Conservation (phyloP, 2,113 vertebrate genomes). For the Clupea harengus region DNA sequence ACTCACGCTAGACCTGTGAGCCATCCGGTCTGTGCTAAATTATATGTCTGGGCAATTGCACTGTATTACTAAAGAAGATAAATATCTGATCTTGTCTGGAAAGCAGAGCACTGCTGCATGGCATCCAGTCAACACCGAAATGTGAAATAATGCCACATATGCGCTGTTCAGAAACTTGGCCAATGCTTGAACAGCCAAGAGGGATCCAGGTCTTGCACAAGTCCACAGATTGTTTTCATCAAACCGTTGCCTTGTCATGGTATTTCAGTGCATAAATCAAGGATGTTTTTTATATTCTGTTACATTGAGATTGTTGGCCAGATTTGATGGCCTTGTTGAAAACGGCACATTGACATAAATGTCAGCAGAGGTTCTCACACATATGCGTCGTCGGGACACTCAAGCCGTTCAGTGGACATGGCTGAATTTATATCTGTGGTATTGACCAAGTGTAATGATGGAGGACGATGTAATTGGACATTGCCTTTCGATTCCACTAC, state of each 20-base stretch:
- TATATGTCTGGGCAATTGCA: slow-evolving; percentile 30
- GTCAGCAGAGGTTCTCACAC: background rate
- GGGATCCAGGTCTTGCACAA: slow-evolving; percentile 42
- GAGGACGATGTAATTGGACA: background rate
- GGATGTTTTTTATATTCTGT: slow-evolving; percentile 48
- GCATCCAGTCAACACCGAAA: background rate
- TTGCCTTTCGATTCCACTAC: background rate
- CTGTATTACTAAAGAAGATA: slow-evolving; percentile 24
- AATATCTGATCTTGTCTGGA: slow-evolving; percentile 37
- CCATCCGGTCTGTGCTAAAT: slow-evolving; percentile 19
- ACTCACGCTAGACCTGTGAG: background rate
- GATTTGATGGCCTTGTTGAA: slow-evolving; percentile 3
- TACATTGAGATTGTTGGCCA: slow-evolving; percentile 27
- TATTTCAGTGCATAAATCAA: slow-evolving; percentile 14
- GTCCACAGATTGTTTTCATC: slow-evolving; percentile 53
- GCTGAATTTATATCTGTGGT: background rate
- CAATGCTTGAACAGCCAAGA: slow-evolving; percentile 27
- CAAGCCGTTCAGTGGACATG: background rate
- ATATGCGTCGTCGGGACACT: background rate
- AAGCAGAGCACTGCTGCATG: slow-evolving; percentile 25
- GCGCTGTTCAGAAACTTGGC: slow-evolving; percentile 31
- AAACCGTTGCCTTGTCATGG: slow-evolving; percentile 43
- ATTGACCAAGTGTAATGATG: background rate
- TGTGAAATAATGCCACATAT: slow-evolving; percentile 19
- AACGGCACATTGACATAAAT: background rate